Conservation (phyloP, 2,888 invertebrate genomes). For the Halocaridina rubra region DNA sequence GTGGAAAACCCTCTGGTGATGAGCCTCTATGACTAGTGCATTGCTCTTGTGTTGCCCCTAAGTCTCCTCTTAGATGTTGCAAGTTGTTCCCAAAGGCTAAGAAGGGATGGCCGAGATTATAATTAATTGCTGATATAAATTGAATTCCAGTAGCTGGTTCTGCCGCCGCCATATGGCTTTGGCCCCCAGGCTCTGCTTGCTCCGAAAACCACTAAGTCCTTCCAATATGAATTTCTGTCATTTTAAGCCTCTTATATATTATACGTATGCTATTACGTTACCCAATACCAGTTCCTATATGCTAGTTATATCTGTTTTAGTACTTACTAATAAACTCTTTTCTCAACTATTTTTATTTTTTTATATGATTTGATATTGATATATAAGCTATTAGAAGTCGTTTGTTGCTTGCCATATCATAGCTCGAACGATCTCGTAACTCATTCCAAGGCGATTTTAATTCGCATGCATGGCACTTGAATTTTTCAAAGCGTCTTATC, state of each 20-base stretch:
- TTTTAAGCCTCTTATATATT: background rate
- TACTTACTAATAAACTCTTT: too few species aligned
- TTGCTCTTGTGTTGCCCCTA: constrained; percentile 37
- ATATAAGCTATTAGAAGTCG: too few species aligned
- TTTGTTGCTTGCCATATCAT: too few species aligned
- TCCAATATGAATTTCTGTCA: background rate
- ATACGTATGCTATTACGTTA: background rate
- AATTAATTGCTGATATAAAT: constrained; percentile 61
- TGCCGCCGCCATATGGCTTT: constrained; percentile 43
- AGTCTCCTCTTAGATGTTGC: constrained; percentile 17
- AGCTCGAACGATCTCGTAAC: too few species aligned
- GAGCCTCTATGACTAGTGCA: constrained; percentile 31
- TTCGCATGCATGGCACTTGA: too few species aligned
- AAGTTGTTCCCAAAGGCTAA: constrained; percentile 52
- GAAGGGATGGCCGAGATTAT: constrained; percentile 52
- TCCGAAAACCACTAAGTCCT: constrained; percentile 22
- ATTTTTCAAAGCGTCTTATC: too few species aligned
- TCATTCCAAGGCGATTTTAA: too few species aligned
- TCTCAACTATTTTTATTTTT: too few species aligned
- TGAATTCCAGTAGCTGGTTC: constrained; percentile 57
- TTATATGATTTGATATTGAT: too few species aligned
- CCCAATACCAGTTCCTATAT: background rate
- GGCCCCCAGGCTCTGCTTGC: background rate
- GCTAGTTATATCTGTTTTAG: background rate
- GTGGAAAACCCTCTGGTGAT: background rate